Evolutionary conservation across 2,113 vertebrate genomes (phyloP).

Genomic region (Pampusana beccarii): DNA sequence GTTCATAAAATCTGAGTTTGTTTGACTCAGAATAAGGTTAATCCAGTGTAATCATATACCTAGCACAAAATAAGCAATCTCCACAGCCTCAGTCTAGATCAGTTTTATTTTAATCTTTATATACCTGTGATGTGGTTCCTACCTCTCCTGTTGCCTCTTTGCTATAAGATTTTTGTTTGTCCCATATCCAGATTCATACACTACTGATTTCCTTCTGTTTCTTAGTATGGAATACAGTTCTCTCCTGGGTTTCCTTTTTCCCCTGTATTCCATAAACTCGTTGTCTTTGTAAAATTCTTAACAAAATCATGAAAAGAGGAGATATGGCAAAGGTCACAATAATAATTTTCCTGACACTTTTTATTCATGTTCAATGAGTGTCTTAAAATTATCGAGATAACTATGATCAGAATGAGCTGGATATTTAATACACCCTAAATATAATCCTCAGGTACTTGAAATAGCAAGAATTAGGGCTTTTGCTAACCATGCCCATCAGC

Average conservation of each 20-base stretch:
- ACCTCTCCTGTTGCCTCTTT: not conserved
- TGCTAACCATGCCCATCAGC: not conserved
- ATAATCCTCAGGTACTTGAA: conserved; percentile 1
- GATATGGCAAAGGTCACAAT: not conserved
- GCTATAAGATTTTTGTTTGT: not conserved
- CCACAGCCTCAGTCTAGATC: not conserved
- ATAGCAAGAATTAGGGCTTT: not conserved
- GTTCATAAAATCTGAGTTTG: not conserved
- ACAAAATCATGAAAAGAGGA: not conserved
- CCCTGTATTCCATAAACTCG: not conserved
- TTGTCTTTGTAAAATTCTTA: not conserved
- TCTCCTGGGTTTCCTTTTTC: not conserved
- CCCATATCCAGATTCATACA: not conserved
- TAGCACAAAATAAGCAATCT: not conserved
- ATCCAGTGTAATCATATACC: not conserved
- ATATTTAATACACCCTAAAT: not conserved
- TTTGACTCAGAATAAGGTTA: not conserved
- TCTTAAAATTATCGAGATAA: not conserved
- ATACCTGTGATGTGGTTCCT: not conserved
- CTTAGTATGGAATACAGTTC: not conserved
- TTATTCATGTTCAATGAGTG: not conserved
- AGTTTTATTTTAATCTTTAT: not conserved
- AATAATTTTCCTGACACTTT: not conserved
- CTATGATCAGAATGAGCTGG: not conserved
- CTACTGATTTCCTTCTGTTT: not conserved